Conservation (phyloP, 1,140 invertebrate species). For the Solenopsis invicta region DNA sequence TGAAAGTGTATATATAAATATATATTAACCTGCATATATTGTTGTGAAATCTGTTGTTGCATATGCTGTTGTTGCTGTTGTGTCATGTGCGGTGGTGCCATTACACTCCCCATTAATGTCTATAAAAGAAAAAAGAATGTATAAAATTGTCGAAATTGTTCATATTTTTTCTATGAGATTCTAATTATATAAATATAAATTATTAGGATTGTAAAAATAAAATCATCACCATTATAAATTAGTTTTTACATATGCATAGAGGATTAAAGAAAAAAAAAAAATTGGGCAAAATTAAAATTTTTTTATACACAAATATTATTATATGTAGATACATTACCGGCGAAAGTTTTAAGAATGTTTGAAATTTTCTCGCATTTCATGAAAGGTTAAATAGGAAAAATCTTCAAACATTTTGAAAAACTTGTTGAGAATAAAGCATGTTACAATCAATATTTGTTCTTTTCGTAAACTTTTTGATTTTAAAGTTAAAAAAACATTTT, state of each 20-base stretch:
- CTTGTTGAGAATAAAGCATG: too few species aligned
- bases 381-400: too few species aligned
- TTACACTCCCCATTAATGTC: slow-evolving; percentile 84
- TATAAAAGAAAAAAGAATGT: slow-evolving; percentile 71
- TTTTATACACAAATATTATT: not conserved
- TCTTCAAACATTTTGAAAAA: too few species aligned
- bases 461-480: too few species aligned
- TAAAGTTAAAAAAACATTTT: too few species aligned
- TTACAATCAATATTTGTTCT: too few species aligned
- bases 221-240: not conserved
- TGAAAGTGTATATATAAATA: too few species aligned
- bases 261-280: not conserved
- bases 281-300: not conserved
- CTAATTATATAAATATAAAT: not conserved
- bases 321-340: not conserved
- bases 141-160: not conserved
- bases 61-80: slow-evolving; percentile 86
- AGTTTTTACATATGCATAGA: not conserved
- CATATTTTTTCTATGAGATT: not conserved
- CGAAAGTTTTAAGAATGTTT: too few species aligned
- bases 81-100: slow-evolving; percentile 85
- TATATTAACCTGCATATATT: slow-evolving; percentile 85
- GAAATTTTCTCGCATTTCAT: too few species aligned
- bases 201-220: not conserved
- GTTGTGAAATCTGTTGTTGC: slow-evolving; percentile 86